Evolutionary conservation across 2,113 vertebrate species (phyloP).

Genomic region (Ahaetulla prasina): DNA sequence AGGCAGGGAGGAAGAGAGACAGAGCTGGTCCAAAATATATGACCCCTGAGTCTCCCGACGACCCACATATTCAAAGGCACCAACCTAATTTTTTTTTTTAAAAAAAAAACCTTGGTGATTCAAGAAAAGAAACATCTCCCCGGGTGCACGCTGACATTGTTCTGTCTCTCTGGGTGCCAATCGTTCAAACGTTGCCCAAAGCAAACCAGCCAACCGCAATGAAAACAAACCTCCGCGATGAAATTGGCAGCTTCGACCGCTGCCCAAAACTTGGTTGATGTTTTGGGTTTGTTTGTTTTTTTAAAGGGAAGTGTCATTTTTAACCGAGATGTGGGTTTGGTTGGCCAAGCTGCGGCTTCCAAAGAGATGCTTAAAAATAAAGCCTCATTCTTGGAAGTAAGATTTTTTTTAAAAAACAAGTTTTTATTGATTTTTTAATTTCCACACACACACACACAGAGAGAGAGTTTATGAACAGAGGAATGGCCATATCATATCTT

Average conservation of each 20-base stretch:
- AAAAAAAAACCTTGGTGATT: neutral
- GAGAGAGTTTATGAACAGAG: too few relatives aligned
- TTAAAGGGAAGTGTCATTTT: too few relatives aligned
- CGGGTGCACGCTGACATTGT: neutral
- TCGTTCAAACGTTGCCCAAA: neutral
- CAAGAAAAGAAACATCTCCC: neutral
- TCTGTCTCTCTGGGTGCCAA: neutral
- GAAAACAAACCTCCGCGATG: neutral
- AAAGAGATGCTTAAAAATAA: neutral
- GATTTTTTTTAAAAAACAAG: too few relatives aligned
- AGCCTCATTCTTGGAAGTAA: neutral
- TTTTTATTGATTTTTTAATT: too few relatives aligned
- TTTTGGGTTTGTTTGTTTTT: too few relatives aligned
- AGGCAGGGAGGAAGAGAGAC: neutral
- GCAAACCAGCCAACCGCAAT: neutral
- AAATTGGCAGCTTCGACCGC: neutral
- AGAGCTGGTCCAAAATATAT: neutral
- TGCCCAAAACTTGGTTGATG: neutral
- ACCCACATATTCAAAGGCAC: neutral
- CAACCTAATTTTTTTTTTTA: neutral
- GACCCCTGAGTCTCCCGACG: neutral
- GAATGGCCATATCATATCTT: too few relatives aligned
- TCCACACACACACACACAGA: too few relatives aligned
- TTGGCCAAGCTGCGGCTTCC: too few relatives aligned
- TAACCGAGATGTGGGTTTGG: too few relatives aligned